phyloP scores from a whole-genome alignment of 2,888 invertebrate genomes.

The Lordiphosa fenestrarum region DNA sequence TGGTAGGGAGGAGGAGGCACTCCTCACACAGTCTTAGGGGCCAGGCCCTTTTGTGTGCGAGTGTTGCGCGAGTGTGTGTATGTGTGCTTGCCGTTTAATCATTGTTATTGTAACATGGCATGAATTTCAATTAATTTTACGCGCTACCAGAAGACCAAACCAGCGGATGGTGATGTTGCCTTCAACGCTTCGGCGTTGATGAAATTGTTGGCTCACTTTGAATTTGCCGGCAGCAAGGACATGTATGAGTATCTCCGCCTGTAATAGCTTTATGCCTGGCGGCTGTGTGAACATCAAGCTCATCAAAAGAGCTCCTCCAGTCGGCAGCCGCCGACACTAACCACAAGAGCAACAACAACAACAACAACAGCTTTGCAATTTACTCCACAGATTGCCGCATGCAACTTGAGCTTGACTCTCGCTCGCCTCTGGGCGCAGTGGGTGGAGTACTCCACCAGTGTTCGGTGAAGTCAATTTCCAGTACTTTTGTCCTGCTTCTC shows the following conservation, averaged over 20 bases:
- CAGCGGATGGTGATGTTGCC: constrained; percentile 28
- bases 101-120: constrained; percentile 72
- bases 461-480: constrained; percentile 24
- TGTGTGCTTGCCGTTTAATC: constrained; percentile 69
- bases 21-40: constrained; percentile 28
- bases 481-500: constrained; percentile 36
- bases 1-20: constrained; percentile 10
- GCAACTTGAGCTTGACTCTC: constrained; percentile 24
- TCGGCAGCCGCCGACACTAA: constrained; percentile 26
- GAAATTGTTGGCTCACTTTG: constrained; percentile 73
- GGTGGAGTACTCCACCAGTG: constrained; percentile 52
- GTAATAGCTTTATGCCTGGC: constrained; percentile 77
- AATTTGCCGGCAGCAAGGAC: constrained; percentile 76
- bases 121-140: constrained; percentile 73
- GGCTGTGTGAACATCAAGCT: constrained; percentile 79
- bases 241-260: constrained; percentile 32
- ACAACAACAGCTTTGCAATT: constrained; percentile 51
- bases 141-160: constrained; percentile 51
- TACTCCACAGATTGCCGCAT: constrained; percentile 51
- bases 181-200: constrained; percentile 63
- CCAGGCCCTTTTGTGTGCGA: constrained; percentile 42
- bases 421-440: constrained; percentile 47
- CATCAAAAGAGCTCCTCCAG: constrained; percentile 48
- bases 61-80: neutral
- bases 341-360: constrained; percentile 27